These are phyloP conservation scores for Columba guinea DNA, from an alignment of 2,797 vertebrate species.

Conservation along the genomic window DNA sequence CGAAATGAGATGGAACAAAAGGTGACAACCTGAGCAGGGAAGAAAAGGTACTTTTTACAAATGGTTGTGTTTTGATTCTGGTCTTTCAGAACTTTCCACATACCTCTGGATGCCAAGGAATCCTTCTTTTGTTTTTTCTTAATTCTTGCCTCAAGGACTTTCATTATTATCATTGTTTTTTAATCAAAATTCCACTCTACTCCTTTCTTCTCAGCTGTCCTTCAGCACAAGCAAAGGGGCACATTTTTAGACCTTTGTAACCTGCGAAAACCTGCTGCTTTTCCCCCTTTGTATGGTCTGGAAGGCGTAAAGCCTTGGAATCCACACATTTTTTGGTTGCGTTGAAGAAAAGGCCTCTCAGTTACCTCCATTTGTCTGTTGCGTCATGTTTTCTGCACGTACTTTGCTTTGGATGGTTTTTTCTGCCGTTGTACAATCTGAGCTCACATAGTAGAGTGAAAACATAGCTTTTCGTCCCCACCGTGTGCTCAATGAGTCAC, in stretches of 20 bases:
- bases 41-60: conserved; percentile 26
- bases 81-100: conserved; percentile 43
- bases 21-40: not conserved
- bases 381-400: accelerated
- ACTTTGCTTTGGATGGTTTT: not conserved
- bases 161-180: not conserved
- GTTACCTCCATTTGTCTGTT: not conserved
- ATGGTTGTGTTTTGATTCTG: not conserved
- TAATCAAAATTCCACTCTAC: not conserved
- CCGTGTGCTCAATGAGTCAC: not conserved
- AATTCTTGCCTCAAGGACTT: not conserved
- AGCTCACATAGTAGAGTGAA: not conserved
- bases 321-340: not conserved
- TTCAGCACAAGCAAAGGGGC: conserved; percentile 33
- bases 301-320: conserved; percentile 41
- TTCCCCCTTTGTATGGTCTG: not conserved
- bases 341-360: not conserved
- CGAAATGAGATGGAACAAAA: conserved; percentile 43
- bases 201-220: conserved; percentile 45
- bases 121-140: not conserved
- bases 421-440: not conserved
- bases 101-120: conserved; percentile 9
- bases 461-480: not conserved
- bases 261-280: conserved; percentile 62
- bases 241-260: conserved; percentile 61